phyloP scores from a whole-genome alignment of 2,113 vertebrate genomes.

The Nothobranchius furzeri region DNA sequence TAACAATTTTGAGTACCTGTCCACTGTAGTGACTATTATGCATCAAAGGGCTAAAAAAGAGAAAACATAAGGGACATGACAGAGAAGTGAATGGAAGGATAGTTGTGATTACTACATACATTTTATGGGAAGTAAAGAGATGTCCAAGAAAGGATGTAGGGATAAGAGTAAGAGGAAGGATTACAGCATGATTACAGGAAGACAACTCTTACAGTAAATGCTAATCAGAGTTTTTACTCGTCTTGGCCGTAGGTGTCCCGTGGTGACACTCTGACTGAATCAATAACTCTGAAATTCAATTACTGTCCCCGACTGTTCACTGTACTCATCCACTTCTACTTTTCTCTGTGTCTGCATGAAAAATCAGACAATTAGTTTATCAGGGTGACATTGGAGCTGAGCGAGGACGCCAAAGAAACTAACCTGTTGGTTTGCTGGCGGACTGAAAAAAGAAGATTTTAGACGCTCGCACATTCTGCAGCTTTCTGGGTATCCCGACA shows the following conservation, averaged over 20 bases:
- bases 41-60: slow-evolving; percentile 1
- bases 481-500: slow-evolving; percentile 17
- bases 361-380: slow-evolving; percentile 55
- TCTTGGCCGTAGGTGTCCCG: slow-evolving; percentile 44
- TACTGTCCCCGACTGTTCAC: slow-evolving; percentile 57
- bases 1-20: too few relatives aligned
- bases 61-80: slow-evolving; percentile 28
- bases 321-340: slow-evolving; percentile 22
- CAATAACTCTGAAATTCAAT: slow-evolving; percentile 67
- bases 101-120: slow-evolving; percentile 17
- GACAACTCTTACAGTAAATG: slow-evolving; percentile 55
- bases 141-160: slow-evolving; percentile 25
- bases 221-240: slow-evolving; percentile 57
- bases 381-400: slow-evolving; percentile 52
- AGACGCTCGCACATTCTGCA: slow-evolving; percentile 18
- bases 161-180: slow-evolving; percentile 41
- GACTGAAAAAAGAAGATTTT: slow-evolving; percentile 43
- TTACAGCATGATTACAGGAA: slow-evolving; percentile 48
- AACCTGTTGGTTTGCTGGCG: slow-evolving; percentile 1
- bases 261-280: slow-evolving; percentile 56
- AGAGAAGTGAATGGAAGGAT: slow-evolving; percentile 5
- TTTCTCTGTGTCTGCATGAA: slow-evolving; percentile 38
- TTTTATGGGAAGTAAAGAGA: background rate
- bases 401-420: slow-evolving; percentile 17
- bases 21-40: too few relatives aligned